Base-by-base conservation (phyloP, 2,888 invertebrate genomes). In the Aphidoletes aphidimyza region DNA sequence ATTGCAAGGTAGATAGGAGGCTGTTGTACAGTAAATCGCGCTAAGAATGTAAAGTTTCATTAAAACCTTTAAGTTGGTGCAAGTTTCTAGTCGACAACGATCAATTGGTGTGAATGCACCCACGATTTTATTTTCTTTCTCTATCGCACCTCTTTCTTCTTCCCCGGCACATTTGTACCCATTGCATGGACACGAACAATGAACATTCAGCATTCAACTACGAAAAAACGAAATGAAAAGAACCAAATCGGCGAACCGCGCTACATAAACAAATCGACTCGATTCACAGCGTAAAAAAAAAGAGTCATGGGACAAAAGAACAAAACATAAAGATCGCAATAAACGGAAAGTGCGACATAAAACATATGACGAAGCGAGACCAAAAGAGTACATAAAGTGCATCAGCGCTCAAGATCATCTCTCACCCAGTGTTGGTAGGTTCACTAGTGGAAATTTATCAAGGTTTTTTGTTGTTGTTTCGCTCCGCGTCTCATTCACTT, bases 31-130 rank as follows among this genome's bases (percentile, higher is more conserved):
- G 14, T 14, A 14, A 14, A 69, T 69, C 14, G 11, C 69, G 14
- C 30, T 14, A 30, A 34, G 34, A 26, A 69, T 30, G 69, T 30
- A 30, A 30, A 69, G 69, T 69, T 22, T 30, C 69, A 69, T 30
- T 69, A 11, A 69, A 54, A 54, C 26, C n/a, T 26, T 54, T 54
- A 54, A 5, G n/a, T 54, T 26, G 17, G 22, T 22, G 1, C 9
- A 3, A 1, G 6, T 69, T 14, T 69, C 30, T 30, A 69, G 69
- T 30, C 26, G 14, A 34, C 69, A 14, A 30, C 14, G 69, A 30
- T 69, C 69, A 69, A 69, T 69, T 69, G 34, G 69, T 69, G 69
- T 69, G 69, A 69, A 69, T 69, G 69, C 69, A 69, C 69, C 69
- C 69, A 69, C 69, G 34, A 30, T 69, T 54, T 54, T 54, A 54